Base-by-base conservation (phyloP, 2,888 invertebrate genomes). In the Leucophora obtusa region DNA sequence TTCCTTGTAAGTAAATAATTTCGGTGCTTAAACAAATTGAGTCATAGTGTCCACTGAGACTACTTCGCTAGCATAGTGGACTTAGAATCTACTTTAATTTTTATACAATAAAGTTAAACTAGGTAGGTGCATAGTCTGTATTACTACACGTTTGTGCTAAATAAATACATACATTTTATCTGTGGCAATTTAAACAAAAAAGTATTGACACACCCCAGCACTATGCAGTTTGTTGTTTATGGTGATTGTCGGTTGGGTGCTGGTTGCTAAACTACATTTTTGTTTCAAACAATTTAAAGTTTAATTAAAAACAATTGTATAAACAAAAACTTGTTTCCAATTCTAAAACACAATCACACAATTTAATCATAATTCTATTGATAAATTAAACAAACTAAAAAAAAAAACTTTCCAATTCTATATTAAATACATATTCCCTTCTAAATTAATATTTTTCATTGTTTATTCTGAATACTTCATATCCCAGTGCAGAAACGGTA, bases 161-260 rank as follows among this genome's bases (percentile, higher is more conserved):
- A 47, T 47, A n/a, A 47, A 47, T 33, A 43, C 54, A 47, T 33
- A 24, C 54, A 17, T 24, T 53, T 54, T 53, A 54, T 35, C 5
- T 33, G 11, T 56, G 53, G 47, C 53, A 54, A 47, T 71, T 71
- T 71, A 15, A 56, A 7, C 28, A 28, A 28, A 70, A 35, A 47
- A 38, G 69, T 54, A 60, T 54, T 66, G 81, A 70, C 81, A 81
- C 81, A 81, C 81, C 81, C 81, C 60, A 65, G 60, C 77, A 77
- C 70, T 38, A 33, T 28, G 11, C 10, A 53, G 15, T 65, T 0
- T 15, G 10, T 50, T 28, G 14, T 47, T 47, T n/a, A 18, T 43
- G 21, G 54, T 56, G 54, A 56, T 56, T 63, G 63, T 63, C 28
- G 50, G 11, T 14, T 33, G 65, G 15, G n/a, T 21, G 59, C 59